These are phyloP conservation scores for Pachycephus smyrnensis DNA, from an alignment of 2,888 invertebrate genomes.

Conservation along the genomic window DNA sequence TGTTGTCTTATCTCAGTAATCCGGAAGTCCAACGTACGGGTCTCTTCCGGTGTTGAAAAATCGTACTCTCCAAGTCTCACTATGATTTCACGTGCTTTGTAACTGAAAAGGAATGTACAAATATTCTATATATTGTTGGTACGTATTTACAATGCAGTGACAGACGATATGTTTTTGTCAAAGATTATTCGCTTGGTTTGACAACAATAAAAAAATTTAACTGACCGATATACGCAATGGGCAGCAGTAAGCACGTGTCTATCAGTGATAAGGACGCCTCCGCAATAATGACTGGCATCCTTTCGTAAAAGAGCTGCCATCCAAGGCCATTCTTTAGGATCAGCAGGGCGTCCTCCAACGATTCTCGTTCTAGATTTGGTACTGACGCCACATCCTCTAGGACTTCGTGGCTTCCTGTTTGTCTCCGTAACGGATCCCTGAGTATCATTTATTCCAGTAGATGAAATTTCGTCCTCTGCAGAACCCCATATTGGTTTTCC, in stretches of 20 bases:
- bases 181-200: neutral
- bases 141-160: neutral
- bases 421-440: neutral
- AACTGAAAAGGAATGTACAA: constrained; percentile 62
- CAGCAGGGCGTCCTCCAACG: constrained; percentile 74
- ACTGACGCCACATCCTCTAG: constrained; percentile 72
- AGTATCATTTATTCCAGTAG: neutral
- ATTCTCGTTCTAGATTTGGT: constrained; percentile 70
- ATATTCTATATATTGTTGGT: neutral
- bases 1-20: constrained; percentile 77
- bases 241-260: constrained; percentile 83
- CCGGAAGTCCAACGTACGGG: constrained; percentile 77
- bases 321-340: constrained; percentile 84
- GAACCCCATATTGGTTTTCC: constrained; percentile 18
- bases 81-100: constrained; percentile 72
- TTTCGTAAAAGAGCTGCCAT: constrained; percentile 81
- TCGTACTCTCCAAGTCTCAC: constrained; percentile 88
- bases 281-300: constrained; percentile 78
- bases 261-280: constrained; percentile 84
- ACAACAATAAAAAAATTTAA: neutral
- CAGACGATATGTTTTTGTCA: neutral
- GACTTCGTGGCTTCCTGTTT: constrained; percentile 32
- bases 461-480: neutral
- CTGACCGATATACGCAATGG: constrained; percentile 70
- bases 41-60: constrained; percentile 76